These are phyloP conservation scores for Acanthacorydalis orientalis DNA, from an alignment of 2,888 invertebrate species.

Conservation along the genomic window DNA sequence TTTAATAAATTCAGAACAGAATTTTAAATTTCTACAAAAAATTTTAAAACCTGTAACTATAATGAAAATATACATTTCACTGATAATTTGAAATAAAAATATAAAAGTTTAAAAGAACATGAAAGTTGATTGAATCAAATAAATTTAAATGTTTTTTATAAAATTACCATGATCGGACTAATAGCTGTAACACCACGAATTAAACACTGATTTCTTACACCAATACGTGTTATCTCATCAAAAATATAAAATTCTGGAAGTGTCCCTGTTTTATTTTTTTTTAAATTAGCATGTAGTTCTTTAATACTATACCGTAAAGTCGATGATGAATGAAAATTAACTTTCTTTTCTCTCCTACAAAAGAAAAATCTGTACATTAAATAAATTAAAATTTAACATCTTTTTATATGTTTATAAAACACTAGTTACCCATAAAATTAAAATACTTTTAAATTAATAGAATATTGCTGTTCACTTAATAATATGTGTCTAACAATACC, in stretches of 20 bases:
- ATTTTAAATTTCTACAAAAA: no score
- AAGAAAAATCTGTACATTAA: slow-evolving; percentile 6
- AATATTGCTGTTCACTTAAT: no score
- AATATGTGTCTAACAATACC: no score
- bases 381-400: no score
- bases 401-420: no score
- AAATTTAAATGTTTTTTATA: not conserved
- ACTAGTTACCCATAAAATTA: not conserved
- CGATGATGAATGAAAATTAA: slow-evolving; percentile 43
- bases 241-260: slow-evolving; percentile 75
- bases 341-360: slow-evolving; percentile 39
- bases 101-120: no score
- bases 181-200: slow-evolving; percentile 67
- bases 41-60: no score
- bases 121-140: no score
- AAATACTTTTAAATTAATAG: no score
- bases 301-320: slow-evolving; percentile 28
- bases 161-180: slow-evolving; percentile 53
- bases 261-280: slow-evolving; percentile 20
- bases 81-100: no score
- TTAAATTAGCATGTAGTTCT: slow-evolving; percentile 11
- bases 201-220: slow-evolving; percentile 48
- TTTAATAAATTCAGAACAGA: no score
- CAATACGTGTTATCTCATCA: slow-evolving; percentile 64
- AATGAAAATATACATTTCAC: no score